Evolutionary conservation across 2,113 vertebrate genomes (phyloP), one percentile per base, ranked within the genome.

Genomic region (Callaeas wilsoni): DNA sequence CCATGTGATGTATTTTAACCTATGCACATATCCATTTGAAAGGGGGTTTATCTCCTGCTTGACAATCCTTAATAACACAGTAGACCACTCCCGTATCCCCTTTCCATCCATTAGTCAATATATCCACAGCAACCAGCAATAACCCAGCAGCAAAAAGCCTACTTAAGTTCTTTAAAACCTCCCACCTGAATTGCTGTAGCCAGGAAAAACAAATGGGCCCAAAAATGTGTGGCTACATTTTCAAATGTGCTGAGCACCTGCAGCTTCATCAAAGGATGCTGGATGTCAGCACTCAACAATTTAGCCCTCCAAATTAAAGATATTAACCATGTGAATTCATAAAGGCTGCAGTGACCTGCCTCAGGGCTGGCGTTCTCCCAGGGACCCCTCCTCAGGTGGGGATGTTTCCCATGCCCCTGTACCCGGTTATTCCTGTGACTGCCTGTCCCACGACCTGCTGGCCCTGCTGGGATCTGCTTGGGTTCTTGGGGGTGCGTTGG

Each of bases 91-190:
- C 60, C 78, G 68, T 75, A 94, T 81, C 90, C 90, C 90, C 87
- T 84, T 49, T 75, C 88, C 83, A 64, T 92, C 83, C 90, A 90
- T 95, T 94, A 93, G 90, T 96, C 87, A 96, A 70, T 84, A 95
- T 56, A 93, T 89, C 87, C 90, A 44, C 92, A 96, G 92, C 93
- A 97, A 90, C 83, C 73, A 96, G 93, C 85, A 86, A 88, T 90
- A 97, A 92, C 88, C 90, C 90, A 81, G 90, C 92, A 95, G 90
- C 94, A 95, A 95, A 96, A 94, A 92, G 83, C 79, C 84, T 68
- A 71, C 92, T 96, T 81, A 89, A 92, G 37, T 94, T 94, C 90
- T 93, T 67, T 96, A 92, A 95, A 74, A 67, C 71, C 82, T 96
- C 94, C 88, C 92, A 56, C 85, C 90, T 93, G 87, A 97, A 91